phyloP scores from a whole-genome alignment of 2,888 invertebrate species.

The Pandemis corylana region DNA sequence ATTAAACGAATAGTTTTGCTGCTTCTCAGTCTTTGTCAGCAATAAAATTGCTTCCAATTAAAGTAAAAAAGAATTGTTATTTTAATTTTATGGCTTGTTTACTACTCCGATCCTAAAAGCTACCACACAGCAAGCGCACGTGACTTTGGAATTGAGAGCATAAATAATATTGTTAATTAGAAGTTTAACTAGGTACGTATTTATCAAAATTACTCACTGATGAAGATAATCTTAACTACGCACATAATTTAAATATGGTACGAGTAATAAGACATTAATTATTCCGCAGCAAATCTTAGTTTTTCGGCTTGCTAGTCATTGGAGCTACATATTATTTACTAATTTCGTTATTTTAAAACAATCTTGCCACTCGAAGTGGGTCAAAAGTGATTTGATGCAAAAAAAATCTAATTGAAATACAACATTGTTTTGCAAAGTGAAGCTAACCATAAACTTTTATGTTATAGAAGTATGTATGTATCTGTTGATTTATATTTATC shows the following conservation, averaged over 20 bases:
- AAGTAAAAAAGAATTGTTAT: constrained; percentile 1
- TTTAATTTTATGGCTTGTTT: constrained; percentile 7
- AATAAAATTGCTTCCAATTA: constrained; percentile 45
- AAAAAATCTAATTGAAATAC: too few species aligned
- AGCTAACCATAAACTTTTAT: too few species aligned
- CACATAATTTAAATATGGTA: background rate
- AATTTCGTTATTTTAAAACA: too few species aligned
- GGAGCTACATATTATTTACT: too few species aligned
- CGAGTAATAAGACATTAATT: background rate
- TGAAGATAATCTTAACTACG: too few species aligned
- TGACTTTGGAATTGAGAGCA: background rate
- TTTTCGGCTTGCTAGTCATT: too few species aligned
- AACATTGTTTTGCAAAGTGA: too few species aligned
- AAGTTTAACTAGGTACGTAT: background rate
- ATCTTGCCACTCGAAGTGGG: too few species aligned
- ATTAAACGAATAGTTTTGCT: constrained; percentile 62
- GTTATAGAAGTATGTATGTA: background rate
- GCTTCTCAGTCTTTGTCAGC: constrained; percentile 50
- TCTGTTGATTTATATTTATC: background rate
- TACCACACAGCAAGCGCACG: background rate
- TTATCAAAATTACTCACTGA: background rate
- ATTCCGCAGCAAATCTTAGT: too few species aligned
- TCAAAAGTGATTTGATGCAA: background rate
- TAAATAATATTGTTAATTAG: background rate
- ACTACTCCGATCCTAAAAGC: background rate